Evolutionary conservation across 2,888 invertebrate species (phyloP).

Genomic region (Amphimallon solstitiale): DNA sequence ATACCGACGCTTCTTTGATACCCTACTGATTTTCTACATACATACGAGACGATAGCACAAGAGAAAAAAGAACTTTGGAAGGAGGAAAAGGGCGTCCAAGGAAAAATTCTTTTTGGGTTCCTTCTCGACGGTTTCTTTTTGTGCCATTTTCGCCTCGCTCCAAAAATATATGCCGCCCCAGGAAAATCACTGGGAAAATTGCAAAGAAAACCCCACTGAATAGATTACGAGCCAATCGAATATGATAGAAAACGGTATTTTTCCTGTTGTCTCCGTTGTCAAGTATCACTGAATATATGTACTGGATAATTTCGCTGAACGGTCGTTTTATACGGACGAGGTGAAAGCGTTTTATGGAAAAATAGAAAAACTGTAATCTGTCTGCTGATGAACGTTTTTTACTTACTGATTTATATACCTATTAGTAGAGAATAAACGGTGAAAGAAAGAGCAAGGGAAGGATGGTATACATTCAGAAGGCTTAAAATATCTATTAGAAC

Average conservation of each 20-base stretch:
- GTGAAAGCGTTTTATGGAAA: too few species aligned
- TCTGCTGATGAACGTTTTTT: too few species aligned
- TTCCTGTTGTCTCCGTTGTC: neutral
- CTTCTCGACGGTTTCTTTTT: neutral
- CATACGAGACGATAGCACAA: constrained; percentile 2
- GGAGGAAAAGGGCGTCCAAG: neutral
- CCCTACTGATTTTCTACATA: constrained; percentile 9
- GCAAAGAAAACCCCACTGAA: constrained; percentile 12
- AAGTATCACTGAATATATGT: neutral
- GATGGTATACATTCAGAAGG: too few species aligned
- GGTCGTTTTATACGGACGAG: too few species aligned
- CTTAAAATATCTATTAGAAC: too few species aligned
- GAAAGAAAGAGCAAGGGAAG: too few species aligned
- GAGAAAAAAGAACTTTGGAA: constrained; percentile 1
- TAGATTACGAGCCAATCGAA: constrained; percentile 10
- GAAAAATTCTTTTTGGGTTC: neutral
- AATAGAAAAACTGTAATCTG: too few species aligned
- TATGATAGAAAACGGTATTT: neutral
- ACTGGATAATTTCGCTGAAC: too few species aligned
- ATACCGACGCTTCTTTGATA: neutral
- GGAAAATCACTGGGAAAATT: constrained; percentile 11
- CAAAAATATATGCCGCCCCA: neutral
- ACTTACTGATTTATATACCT: too few species aligned
- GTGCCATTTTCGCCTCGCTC: neutral
- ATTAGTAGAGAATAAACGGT: too few species aligned